Percentiles rank a stretch among this genome's conserved stretches.
Evolutionary conservation across 2,113 vertebrate genomes (phyloP).

Genomic region (Dromiciops gliroides): DNA sequence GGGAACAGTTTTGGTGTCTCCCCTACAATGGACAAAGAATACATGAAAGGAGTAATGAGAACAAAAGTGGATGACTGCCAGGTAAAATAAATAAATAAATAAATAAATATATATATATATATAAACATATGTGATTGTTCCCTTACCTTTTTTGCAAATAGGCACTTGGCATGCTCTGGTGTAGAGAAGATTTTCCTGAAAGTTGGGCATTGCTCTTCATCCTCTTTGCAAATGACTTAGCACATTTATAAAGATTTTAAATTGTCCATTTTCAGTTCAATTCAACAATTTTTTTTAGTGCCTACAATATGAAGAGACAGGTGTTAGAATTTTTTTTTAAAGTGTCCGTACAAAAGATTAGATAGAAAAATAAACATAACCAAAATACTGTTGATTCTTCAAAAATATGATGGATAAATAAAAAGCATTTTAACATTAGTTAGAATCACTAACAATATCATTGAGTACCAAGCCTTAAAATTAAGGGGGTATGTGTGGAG

Average conservation of each 20-base stretch:
- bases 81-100: slow-evolving; percentile 88
- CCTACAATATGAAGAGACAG: background rate
- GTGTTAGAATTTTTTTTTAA: background rate
- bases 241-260: slow-evolving; percentile 37
- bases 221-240: background rate
- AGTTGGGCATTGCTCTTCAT: background rate
- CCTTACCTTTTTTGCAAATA: background rate
- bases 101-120: no score
- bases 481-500: background rate
- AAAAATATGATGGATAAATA: slow-evolving; percentile 4
- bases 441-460: slow-evolving; percentile 49
- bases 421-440: background rate
- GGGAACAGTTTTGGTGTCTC: slow-evolving; percentile 99
- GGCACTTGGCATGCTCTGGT: background rate
- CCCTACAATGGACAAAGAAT: slow-evolving; percentile 97
- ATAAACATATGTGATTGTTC: background rate
- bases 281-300: background rate
- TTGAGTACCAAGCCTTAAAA: background rate
- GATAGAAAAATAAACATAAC: slow-evolving; percentile 38
- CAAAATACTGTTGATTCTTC: background rate
- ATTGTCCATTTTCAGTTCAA: background rate
- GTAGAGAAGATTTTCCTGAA: background rate
- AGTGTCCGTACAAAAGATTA: background rate
- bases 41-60: slow-evolving; percentile 99
- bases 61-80: slow-evolving; percentile 99